Base-by-base conservation (phyloP, 2,888 invertebrate species). In the Cyrtodaria siliqua region DNA sequence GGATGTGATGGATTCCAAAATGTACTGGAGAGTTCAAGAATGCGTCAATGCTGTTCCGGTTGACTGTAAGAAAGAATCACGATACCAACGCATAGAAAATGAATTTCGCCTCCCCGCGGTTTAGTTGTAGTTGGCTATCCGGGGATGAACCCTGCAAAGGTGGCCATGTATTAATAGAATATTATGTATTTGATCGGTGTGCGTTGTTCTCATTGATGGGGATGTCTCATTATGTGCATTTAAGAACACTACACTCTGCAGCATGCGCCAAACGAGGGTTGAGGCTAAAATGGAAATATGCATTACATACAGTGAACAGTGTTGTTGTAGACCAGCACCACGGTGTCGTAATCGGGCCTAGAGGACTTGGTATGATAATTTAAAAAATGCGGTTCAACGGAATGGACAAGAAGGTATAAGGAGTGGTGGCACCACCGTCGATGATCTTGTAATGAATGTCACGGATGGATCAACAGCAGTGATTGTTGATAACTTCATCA, bases 251-350 rank as follows among this genome's bases (percentile, higher is more conserved):
- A 44, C 18, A 9, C 18, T 73, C n/a, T 4, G 29, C 4, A 47
- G 59, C 23, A 70, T 57, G 53, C 52, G 64, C 29, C 78, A 79
- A 40, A 52, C 29, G 52, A 73, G 78, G 12, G 12, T 70, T 2
- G 70, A 79, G 40, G 66, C 62, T 2, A 47, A 70, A 38, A 38
- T 70, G 3, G 69, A 47, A 4, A 73, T 73, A 1, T n/a, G 6
- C 24, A 14, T n/a, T 69, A 4, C 20, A 33, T 23, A 67, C 27
- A 38, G 33, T 33, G 16, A 47, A 70, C 12, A 66, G 50, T 55
- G 20, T 57, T 1, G 66, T 79, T 27, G 27, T 44, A 27, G 26
- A 70, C 40, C 68, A 68, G 53, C 9, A 16, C 8, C 68, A 68
- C 33, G 33, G 33, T 33, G 33, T 33, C 33, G 33, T 33, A 8